phyloP scores from a whole-genome alignment of 2,888 invertebrate genomes.

The Scaptomyza reducta region DNA sequence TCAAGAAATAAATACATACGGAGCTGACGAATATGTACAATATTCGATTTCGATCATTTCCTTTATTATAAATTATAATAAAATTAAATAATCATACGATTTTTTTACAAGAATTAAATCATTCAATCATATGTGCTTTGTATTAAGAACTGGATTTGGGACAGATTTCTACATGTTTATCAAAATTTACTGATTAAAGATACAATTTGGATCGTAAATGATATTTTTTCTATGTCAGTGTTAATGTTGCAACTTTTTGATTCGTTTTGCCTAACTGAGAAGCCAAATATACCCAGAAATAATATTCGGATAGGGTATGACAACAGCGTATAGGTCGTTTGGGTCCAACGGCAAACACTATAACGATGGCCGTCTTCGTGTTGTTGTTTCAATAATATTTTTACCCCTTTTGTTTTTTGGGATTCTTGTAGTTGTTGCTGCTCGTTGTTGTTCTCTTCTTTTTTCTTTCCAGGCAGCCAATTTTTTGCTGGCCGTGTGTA shows the following conservation, averaged over 20 bases:
- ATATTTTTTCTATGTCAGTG: background rate
- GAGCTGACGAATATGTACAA: too few species aligned
- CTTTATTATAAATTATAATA: too few species aligned
- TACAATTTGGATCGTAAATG: background rate
- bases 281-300: background rate
- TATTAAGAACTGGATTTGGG: too few species aligned
- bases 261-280: too few species aligned
- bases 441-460: conserved; percentile 15
- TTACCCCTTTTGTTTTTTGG: conserved; percentile 18
- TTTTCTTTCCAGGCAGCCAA: conserved; percentile 44
- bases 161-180: too few species aligned
- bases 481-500: conserved; percentile 52
- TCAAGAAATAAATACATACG: too few species aligned
- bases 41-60: too few species aligned
- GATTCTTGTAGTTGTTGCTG: conserved; percentile 23
- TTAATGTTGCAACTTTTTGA: too few species aligned
- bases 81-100: too few species aligned
- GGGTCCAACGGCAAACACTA: conserved; percentile 27
- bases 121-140: too few species aligned
- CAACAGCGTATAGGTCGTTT: conserved; percentile 34
- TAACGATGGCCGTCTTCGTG: conserved; percentile 24
- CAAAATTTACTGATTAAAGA: background rate
- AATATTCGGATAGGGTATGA: conserved; percentile 27
- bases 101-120: too few species aligned
- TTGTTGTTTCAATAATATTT: conserved; percentile 61